phyloP scores from a whole-genome alignment of 2,888 invertebrate genomes.

The Amiota communis region DNA sequence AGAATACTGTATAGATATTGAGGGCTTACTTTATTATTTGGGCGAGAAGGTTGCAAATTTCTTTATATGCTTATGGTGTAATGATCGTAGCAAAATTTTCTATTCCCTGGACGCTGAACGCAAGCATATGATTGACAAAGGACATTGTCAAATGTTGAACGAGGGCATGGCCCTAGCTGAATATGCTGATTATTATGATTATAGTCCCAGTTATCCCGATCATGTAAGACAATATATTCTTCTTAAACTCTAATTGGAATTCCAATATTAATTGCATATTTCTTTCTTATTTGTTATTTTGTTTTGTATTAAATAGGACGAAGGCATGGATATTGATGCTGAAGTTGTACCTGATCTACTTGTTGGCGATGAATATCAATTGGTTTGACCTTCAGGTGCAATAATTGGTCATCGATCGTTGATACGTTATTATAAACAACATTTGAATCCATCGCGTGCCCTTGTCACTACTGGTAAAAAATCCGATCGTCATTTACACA shows the following conservation, averaged over 20 bases:
- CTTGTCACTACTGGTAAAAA: constrained; percentile 78
- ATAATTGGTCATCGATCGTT: constrained; percentile 94
- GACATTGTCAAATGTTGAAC: constrained; percentile 94
- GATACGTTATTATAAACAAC: constrained; percentile 91
- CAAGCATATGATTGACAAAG: constrained; percentile 94
- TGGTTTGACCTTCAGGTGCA: constrained; percentile 94
- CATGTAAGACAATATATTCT: too few species aligned
- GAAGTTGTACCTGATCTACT: constrained; percentile 80
- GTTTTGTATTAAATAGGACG: constrained; percentile 70
- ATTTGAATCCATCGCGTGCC: constrained; percentile 79
- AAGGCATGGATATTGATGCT: too few species aligned
- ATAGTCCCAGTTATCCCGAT: constrained; percentile 84
- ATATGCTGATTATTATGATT: constrained; percentile 96
- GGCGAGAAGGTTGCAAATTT: constrained; percentile 84
- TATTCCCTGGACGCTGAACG: constrained; percentile 88
- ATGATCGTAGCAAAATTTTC: constrained; percentile 88
- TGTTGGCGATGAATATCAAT: constrained; percentile 86
- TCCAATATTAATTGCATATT: too few species aligned
- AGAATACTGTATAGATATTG: constrained; percentile 89
- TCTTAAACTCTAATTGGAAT: too few species aligned
- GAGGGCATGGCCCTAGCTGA: constrained; percentile 92
- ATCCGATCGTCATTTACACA: constrained; percentile 80
- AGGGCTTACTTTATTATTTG: too few species aligned
- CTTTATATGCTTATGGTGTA: constrained; percentile 94
- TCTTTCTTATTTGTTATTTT: too few species aligned